Evolutionary conservation across 2,888 invertebrate genomes (phyloP).

Genomic region (Brenthis daphne): DNA sequence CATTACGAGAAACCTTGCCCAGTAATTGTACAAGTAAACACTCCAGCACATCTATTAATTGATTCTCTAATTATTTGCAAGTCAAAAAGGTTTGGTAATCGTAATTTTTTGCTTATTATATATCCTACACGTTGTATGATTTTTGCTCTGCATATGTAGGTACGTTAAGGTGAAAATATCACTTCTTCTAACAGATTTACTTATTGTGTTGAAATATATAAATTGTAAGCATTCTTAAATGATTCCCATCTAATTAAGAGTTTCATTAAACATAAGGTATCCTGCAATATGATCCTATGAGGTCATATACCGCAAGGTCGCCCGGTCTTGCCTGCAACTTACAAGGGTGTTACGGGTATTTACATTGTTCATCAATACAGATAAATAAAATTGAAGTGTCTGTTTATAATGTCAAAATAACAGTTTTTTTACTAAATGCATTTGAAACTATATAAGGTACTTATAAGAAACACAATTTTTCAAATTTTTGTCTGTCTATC

Average conservation of each 20-base stretch:
- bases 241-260: conserved; percentile 22
- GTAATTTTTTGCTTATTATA: neutral
- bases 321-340: conserved; percentile 49
- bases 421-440: too few relatives aligned
- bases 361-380: conserved; percentile 16
- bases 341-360: conserved; percentile 44
- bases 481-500: too few relatives aligned
- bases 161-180: too few relatives aligned
- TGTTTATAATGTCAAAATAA: too few relatives aligned
- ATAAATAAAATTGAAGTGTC: too few relatives aligned
- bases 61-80: conserved; percentile 25
- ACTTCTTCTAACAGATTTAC: too few relatives aligned
- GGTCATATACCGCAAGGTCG: conserved; percentile 60
- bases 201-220: too few relatives aligned
- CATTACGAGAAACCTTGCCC: conserved; percentile 34
- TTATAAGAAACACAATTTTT: too few relatives aligned
- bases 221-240: neutral
- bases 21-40: conserved; percentile 38
- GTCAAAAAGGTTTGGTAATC: conserved; percentile 1
- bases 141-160: too few relatives aligned
- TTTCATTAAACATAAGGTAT: conserved; percentile 37
- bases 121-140: too few relatives aligned
- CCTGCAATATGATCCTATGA: conserved; percentile 48
- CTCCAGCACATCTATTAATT: conserved; percentile 34
- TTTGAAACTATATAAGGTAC: too few relatives aligned